Conservation (phyloP, 2,113 vertebrate species). For the Leuciscus idus region DNA sequence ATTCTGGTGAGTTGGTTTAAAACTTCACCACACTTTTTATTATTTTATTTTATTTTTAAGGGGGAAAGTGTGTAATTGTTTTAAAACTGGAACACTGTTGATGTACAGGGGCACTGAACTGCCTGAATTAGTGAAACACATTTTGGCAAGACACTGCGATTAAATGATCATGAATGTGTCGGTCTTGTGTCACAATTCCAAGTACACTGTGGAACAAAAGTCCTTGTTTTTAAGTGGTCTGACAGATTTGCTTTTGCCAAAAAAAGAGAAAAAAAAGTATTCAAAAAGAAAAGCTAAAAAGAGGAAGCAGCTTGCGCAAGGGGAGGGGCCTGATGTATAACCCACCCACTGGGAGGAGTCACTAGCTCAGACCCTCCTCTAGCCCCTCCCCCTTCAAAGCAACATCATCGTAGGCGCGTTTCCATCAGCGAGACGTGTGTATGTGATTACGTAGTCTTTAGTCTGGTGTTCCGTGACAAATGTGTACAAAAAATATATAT, state of each 20-base stretch:
- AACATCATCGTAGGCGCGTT: constrained; percentile 85
- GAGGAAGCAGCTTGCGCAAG: constrained; percentile 63
- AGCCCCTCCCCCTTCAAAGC: constrained; percentile 73
- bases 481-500: constrained; percentile 73
- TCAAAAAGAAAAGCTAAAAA: constrained; percentile 60
- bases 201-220: constrained; percentile 55
- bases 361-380: constrained; percentile 62
- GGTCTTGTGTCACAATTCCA: constrained; percentile 52
- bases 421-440: constrained; percentile 88
- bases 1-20: constrained; percentile 36
- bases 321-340: constrained; percentile 53
- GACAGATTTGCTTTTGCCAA: constrained; percentile 74
- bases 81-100: constrained; percentile 30
- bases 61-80: background rate
- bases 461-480: constrained; percentile 93
- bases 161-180: constrained; percentile 48
- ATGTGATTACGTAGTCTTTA: constrained; percentile 97
- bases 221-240: constrained; percentile 70
- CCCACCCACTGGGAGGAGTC: constrained; percentile 38
- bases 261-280: constrained; percentile 54
- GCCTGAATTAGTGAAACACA: constrained; percentile 27
- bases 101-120: constrained; percentile 26
- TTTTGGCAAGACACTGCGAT: constrained; percentile 52
- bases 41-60: background rate
- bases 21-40: background rate